Evolutionary conservation across 2,113 vertebrate species (phyloP), one percentile per base, ranked within the genome.

Genomic region (Solea senegalensis): DNA sequence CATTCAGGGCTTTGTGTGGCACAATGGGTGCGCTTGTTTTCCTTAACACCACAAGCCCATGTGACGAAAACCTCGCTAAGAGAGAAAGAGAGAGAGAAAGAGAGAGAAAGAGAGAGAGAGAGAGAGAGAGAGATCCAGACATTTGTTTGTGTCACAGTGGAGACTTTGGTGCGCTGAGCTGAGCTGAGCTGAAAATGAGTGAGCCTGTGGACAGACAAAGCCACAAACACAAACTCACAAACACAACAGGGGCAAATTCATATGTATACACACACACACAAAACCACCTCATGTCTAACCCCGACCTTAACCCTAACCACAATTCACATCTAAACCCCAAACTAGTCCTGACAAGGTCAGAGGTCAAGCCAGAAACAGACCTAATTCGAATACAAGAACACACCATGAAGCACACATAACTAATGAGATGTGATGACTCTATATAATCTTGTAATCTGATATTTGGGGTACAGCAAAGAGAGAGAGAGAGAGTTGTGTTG

Each of bases 11-110:
- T 94, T 94, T 93, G 90, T 93, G 89, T 60, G 77, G 69, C 87
- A 94, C 93, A 94, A 94, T 93, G 82, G 92, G 71, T 10, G 87
- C 67, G 83, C 85, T 94, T 94, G 94, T 94, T 93, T 93, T 93
- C 87, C 88, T 93, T 93, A 93, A 93, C 87, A 85, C 90, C 87
- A 85, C 81, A 8, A 71, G 72, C 83, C 85, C 91, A 93, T 94
- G 91, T 93, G 91, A 93, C 85, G 79, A 92, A 92, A 34, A 88
- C 84, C 89, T 92, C 61, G 49, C 80, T 89, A 77, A 60, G 69
- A 80, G 81, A 81, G 65, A 82, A 54, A 77, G 58, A 67, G 80
- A 60, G 69, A 80, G 81, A 81, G 65, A 82, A 54, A 77, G 58
- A 67, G 63, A 75, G 72, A 43, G 65, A 89, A 82, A 86, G 86